Evolutionary conservation across 2,113 vertebrate genomes (phyloP).

Genomic region (Alligator mississippiensis): DNA sequence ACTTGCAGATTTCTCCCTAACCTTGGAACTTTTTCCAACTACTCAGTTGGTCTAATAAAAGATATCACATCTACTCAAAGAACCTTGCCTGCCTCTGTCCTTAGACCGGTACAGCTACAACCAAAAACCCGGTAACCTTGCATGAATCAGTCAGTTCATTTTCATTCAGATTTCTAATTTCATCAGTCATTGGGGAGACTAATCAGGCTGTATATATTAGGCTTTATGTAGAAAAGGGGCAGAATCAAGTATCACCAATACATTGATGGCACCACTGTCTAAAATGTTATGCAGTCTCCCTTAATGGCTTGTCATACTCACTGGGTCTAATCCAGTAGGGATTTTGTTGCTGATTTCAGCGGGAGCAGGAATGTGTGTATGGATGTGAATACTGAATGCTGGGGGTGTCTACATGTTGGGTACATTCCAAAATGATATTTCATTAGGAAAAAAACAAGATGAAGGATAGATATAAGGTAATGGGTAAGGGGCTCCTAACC

Average conservation of each 20-base stretch:
- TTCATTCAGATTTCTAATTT: neutral
- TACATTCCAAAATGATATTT: neutral
- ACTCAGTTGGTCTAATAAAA: neutral
- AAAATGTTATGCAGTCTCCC: neutral
- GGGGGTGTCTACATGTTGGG: fast-evolving
- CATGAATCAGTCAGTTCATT: neutral
- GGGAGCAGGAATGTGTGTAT: neutral
- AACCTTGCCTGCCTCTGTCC: neutral
- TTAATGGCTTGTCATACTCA: neutral
- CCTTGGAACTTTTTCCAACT: neutral
- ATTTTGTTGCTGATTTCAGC: neutral
- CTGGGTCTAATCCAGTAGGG: neutral
- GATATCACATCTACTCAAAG: neutral
- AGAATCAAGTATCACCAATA: neutral
- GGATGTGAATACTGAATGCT: neutral
- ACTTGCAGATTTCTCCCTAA: neutral
- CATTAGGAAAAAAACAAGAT: neutral
- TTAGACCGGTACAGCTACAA: no score
- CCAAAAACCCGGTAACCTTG: neutral
- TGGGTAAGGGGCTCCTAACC: neutral
- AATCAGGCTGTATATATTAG: neutral
- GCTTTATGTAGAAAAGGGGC: neutral
- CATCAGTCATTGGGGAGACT: neutral
- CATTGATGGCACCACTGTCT: neutral
- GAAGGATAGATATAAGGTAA: neutral